Percentiles rank a stretch among this genome's conserved stretches.
These are phyloP conservation scores for Xiphophorus hellerii DNA, from an alignment of 2,113 vertebrate genomes.

Conservation along the genomic window DNA sequence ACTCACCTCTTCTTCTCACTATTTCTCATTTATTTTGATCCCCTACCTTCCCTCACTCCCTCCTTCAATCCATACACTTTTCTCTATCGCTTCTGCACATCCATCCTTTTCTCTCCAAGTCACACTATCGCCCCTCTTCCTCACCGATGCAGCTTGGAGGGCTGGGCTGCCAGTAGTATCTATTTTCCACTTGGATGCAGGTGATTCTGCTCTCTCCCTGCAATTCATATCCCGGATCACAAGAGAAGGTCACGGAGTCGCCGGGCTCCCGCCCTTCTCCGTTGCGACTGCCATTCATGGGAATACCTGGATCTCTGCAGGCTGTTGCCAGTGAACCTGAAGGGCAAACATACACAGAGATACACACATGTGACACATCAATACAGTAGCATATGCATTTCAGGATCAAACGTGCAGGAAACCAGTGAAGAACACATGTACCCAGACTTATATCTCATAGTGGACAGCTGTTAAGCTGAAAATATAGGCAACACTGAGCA, in stretches of 20 bases:
- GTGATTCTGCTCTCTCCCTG: slow-evolving; percentile 97
- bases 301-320: slow-evolving; percentile 89
- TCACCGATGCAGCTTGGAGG: slow-evolving; percentile 98
- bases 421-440: slow-evolving; percentile 7
- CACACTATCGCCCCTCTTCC: slow-evolving; percentile 44
- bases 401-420: background rate
- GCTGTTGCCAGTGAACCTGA: slow-evolving; percentile 95
- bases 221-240: slow-evolving; percentile 97
- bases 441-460: slow-evolving; percentile 26
- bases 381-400: background rate
- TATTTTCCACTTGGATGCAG: slow-evolving; percentile 99
- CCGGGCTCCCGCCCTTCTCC: slow-evolving; percentile 96
- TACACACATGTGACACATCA: slow-evolving; percentile 6
- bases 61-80: slow-evolving; percentile 18
- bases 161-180: slow-evolving; percentile 99
- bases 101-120: slow-evolving; percentile 17
- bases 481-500: slow-evolving; percentile 47
- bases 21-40: slow-evolving; percentile 41
- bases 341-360: slow-evolving; percentile 23
- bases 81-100: slow-evolving; percentile 25
- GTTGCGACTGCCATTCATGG: slow-evolving; percentile 97
- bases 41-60: slow-evolving; percentile 17
- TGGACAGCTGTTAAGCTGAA: slow-evolving; percentile 46
- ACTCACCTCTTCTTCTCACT: slow-evolving; percentile 17
- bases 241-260: slow-evolving; percentile 94